These are phyloP conservation scores for Pempheris klunzingeri DNA, from an alignment of 2,797 vertebrate genomes.

Conservation along the genomic window DNA sequence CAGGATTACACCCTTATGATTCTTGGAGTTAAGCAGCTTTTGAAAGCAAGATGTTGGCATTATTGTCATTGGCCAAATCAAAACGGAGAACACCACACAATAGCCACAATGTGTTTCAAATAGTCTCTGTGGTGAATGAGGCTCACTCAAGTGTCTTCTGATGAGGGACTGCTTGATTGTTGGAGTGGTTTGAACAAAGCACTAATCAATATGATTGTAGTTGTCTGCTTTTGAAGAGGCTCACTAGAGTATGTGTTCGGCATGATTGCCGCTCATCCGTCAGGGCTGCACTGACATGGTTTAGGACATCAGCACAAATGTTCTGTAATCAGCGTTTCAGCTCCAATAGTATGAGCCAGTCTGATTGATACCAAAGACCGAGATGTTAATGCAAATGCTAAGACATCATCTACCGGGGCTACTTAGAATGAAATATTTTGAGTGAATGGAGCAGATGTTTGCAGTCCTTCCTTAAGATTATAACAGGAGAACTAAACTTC, in stretches of 20 bases:
- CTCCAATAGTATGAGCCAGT: slow-evolving; percentile 18
- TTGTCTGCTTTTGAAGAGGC: slow-evolving; percentile 74
- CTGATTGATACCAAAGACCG: slow-evolving; percentile 45
- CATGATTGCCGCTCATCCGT: slow-evolving; percentile 75
- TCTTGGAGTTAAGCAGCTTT: slow-evolving; percentile 61
- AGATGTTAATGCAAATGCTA: slow-evolving; percentile 37
- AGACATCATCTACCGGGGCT: slow-evolving; percentile 39
- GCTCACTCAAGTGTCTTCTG: slow-evolving; percentile 63
- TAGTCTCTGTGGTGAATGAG: slow-evolving; percentile 51
- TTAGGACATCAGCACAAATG: slow-evolving; percentile 56
- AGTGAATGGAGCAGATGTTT: slow-evolving; percentile 27
- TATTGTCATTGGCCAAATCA: slow-evolving; percentile 64
- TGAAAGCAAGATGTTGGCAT: slow-evolving; percentile 60
- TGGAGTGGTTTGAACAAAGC: slow-evolving; percentile 78
- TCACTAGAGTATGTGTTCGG: slow-evolving; percentile 65
- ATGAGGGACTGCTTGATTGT: slow-evolving; percentile 79
- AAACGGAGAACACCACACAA: slow-evolving; percentile 52
- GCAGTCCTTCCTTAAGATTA: slow-evolving; percentile 27
- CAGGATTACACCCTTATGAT: slow-evolving; percentile 57
- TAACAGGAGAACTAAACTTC: slow-evolving; percentile 29
- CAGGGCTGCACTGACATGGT: slow-evolving; percentile 49
- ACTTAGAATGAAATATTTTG: slow-evolving; percentile 42
- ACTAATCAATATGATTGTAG: slow-evolving; percentile 82
- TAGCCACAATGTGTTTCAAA: slow-evolving; percentile 63
- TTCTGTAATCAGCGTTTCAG: slow-evolving; percentile 64